A percentile compares a stretch with the other conserved stretches of the same genome.
These are phyloP conservation scores for Harpegnathos saltator DNA, from an alignment of 1,140 invertebrate genomes.

Conservation along the genomic window DNA sequence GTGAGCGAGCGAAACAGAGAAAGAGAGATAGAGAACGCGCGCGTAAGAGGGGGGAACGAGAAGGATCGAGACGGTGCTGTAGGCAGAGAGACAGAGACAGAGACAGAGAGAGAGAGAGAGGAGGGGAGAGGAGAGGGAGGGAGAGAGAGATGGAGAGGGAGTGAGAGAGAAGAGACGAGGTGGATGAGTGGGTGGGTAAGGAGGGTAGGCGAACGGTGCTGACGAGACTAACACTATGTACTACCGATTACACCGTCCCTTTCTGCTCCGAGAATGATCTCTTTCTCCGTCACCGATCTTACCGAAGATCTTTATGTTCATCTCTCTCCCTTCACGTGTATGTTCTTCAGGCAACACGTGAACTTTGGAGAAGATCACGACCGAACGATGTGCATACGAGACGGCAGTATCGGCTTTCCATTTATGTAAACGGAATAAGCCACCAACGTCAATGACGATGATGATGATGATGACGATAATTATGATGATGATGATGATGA, in stretches of 20 bases:
- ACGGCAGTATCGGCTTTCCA: background rate
- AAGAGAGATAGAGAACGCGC: slow-evolving; percentile 21
- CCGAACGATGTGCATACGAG: slow-evolving; percentile 9
- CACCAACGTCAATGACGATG: background rate
- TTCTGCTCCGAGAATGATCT: slow-evolving; percentile 30
- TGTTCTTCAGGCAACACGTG: background rate
- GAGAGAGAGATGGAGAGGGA: background rate
- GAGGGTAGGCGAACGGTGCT: slow-evolving; percentile 36
- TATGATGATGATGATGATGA: too few relatives aligned
- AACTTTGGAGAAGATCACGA: slow-evolving; percentile 29
- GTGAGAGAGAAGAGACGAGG: slow-evolving; percentile 46
- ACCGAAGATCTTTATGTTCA: slow-evolving; percentile 20
- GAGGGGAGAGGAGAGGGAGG: background rate
- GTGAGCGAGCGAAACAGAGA: too few relatives aligned
- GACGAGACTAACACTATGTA: slow-evolving; percentile 45
- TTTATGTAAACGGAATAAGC: slow-evolving; percentile 43
- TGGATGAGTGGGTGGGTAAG: slow-evolving; percentile 23
- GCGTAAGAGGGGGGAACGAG: background rate
- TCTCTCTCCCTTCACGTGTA: slow-evolving; percentile 8
- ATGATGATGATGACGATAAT: too few relatives aligned
- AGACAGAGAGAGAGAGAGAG: background rate
- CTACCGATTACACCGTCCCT: slow-evolving; percentile 58
- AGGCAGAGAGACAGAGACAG: slow-evolving; percentile 5
- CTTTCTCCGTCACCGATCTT: slow-evolving; percentile 22
- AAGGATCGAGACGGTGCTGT: too few relatives aligned